Conservation (phyloP, 2,888 invertebrate genomes). For the Barypeithes pellucidus region DNA sequence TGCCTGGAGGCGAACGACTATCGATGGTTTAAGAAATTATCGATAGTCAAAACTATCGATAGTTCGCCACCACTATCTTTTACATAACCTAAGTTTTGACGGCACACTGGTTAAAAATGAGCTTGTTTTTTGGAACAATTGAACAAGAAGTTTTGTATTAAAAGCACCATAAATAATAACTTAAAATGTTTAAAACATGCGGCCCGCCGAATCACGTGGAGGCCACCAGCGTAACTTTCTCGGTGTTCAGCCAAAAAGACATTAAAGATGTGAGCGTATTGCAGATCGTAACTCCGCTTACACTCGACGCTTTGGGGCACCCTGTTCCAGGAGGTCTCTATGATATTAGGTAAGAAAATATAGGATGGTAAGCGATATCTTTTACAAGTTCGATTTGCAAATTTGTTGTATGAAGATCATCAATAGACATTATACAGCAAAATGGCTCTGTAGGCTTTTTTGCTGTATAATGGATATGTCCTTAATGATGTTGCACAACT, state of each 20-base stretch:
- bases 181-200: conserved; percentile 28
- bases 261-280: conserved; percentile 85
- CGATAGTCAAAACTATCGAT: too few relatives aligned
- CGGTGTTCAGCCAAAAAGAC: conserved; percentile 84
- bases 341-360: conserved; percentile 76
- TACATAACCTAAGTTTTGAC: neutral
- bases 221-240: conserved; percentile 74
- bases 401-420: too few relatives aligned
- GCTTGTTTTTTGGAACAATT: too few relatives aligned
- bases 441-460: too few relatives aligned
- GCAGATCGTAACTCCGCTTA: conserved; percentile 84
- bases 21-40: too few relatives aligned
- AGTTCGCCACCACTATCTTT: too few relatives aligned
- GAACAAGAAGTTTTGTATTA: neutral
- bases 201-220: conserved; percentile 53
- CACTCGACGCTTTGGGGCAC: conserved; percentile 89
- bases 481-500: too few relatives aligned
- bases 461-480: too few relatives aligned
- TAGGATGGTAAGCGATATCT: too few relatives aligned
- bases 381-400: too few relatives aligned
- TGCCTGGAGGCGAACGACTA: too few relatives aligned
- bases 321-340: conserved; percentile 91
- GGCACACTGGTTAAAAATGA: neutral
- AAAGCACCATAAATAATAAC: neutral
- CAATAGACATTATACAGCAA: too few relatives aligned